phyloP scores from a whole-genome alignment of 2,888 invertebrate species.

The Mactromeris polynyma region DNA sequence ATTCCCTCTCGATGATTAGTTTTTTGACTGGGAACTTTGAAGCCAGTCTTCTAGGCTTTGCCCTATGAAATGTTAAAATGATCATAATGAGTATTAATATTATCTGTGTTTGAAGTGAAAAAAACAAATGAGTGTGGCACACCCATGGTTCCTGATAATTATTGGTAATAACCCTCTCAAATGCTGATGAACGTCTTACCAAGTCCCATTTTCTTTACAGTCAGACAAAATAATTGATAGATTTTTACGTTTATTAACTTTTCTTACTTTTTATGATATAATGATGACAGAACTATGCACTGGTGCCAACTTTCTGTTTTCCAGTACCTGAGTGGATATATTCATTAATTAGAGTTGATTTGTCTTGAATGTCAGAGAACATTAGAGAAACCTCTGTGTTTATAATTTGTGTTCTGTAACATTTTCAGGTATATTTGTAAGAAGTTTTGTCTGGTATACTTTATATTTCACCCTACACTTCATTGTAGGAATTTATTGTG shows the following conservation, averaged over 20 bases:
- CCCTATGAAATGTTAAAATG: constrained; percentile 4
- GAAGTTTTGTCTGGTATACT: no score
- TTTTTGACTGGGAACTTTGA: not conserved
- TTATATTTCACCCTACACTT: no score
- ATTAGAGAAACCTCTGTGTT: no score
- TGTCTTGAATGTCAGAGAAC: not conserved
- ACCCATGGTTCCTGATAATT: constrained; percentile 8
- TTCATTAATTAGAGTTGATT: not conserved
- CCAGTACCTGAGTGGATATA: not conserved
- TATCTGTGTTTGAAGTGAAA: not conserved
- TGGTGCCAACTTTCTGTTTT: not conserved
- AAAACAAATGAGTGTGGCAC: not conserved
- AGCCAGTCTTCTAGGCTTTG: not conserved
- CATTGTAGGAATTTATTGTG: not conserved
- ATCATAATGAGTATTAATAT: not conserved
- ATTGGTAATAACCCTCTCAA: constrained; percentile 5
- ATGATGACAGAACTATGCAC: not conserved
- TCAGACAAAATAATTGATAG: not conserved
- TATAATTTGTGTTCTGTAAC: no score
- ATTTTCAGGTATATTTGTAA: no score
- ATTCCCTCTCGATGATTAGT: no score
- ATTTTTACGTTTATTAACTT: not conserved
- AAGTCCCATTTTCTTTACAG: not conserved
- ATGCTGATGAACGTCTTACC: not conserved
- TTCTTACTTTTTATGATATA: not conserved